Evolutionary conservation across 2,888 invertebrate species (phyloP), one percentile per base, ranked within the genome.

Genomic region (Parasteatoda lunata): DNA sequence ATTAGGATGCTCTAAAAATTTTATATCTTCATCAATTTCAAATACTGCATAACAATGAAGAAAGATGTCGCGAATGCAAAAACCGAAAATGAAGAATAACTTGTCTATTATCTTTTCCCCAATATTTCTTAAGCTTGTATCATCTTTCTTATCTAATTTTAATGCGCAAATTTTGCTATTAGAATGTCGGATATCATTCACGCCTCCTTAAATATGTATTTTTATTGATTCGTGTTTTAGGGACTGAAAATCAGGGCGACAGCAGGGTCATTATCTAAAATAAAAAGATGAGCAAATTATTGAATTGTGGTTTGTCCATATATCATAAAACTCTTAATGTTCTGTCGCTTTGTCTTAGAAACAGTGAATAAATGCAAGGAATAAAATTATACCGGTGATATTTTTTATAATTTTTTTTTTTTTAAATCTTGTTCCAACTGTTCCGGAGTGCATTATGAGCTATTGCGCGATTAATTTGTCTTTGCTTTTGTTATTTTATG

Each of bases 51-150:
- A 70, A 59, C 48, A 64, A 70, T 6, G 49, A 48, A 30, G 66
- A 71, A 71, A 48, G 49, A 8, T 49, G 51, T 8, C 49, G 47
- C 6, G 49, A 70, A 76, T 76, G 59, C 77, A 77, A 59, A 54
- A 6, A 9, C 66, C 72, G 72, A 65, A 80, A 80, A 80, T 80
- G 80, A 80, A 52, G 73, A 73, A 80, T 80, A n/a, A 52, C 72
- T 72, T 80, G 72, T n/a, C 72, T 66, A 72, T 80, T 80, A 45
- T 71, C 72, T 64, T 65, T 66, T 71, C 51, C n/a, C 49, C 73
- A 66, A 73, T 73, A 73, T 15, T 52, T 72, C 64, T 45, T 15
- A 47, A 71, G 77, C 54, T 69, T 54, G 52, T 52, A 47, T 51
- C 59, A 49, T 48, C 48, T 48, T 30, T 77, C 69, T 77, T 77